Evolutionary conservation across 2,797 vertebrate species (phyloP).

Genomic region (Meriones psammophilus): DNA sequence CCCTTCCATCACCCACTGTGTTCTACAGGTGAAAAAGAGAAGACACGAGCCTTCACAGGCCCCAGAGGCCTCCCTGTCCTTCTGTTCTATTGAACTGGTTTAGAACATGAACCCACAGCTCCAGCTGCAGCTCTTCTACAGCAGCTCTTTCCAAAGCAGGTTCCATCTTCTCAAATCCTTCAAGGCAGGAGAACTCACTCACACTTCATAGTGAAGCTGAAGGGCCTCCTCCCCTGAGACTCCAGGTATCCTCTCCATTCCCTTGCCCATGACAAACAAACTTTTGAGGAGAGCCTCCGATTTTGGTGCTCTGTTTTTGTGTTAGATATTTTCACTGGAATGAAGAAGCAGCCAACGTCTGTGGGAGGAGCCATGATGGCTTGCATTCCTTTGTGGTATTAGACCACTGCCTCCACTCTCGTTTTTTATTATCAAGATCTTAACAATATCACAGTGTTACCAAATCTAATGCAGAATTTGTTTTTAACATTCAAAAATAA

Average conservation of each 20-base stretch:
- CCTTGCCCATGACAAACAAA: background rate
- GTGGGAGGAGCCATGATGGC: background rate
- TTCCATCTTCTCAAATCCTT: background rate
- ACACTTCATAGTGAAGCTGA: background rate
- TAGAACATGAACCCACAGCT: background rate
- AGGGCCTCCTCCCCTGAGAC: background rate
- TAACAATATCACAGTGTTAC: background rate
- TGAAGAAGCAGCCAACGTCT: background rate
- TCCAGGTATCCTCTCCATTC: background rate
- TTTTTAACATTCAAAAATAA: background rate
- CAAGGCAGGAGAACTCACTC: background rate
- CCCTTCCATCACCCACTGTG: background rate
- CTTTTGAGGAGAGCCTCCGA: background rate
- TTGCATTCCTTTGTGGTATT: background rate
- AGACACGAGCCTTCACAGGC: background rate
- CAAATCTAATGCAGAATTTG: constrained; percentile 12
- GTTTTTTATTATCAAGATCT: background rate
- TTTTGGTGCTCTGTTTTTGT: background rate
- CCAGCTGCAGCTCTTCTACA: background rate
- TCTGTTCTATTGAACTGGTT: background rate
- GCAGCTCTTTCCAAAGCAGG: background rate
- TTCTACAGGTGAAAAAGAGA: background rate
- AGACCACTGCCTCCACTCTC: background rate
- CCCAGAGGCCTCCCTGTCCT: background rate
- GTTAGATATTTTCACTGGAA: background rate